A percentile compares a stretch with the other conserved stretches of the same genome.
Evolutionary conservation across 2,888 invertebrate genomes (phyloP).

Genomic region (Amitus sp.): DNA sequence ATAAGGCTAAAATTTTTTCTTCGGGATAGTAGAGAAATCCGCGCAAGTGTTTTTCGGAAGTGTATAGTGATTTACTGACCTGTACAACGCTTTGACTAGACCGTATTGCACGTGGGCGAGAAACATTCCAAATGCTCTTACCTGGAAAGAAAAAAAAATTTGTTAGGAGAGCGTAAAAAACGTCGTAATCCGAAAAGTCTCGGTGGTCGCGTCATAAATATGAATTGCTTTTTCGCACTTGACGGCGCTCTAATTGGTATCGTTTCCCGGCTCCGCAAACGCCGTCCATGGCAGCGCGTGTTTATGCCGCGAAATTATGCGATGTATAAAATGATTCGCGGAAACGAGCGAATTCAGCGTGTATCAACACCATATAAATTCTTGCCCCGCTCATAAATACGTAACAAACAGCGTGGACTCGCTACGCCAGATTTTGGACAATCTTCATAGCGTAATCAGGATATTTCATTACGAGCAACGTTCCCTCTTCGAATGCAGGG

Average conservation of each 20-base stretch:
- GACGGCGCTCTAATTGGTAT: conserved; percentile 34
- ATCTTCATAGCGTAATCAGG: neutral
- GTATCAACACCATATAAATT: conserved; percentile 8
- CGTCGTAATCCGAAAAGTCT: conserved; percentile 14
- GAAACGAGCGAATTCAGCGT: conserved; percentile 23
- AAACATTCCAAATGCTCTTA: conserved; percentile 48
- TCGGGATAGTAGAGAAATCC: too few relatives aligned
- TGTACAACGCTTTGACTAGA: conserved; percentile 35
- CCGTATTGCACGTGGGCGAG: conserved; percentile 34
- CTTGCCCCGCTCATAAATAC: neutral
- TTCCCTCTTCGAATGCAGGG: too few relatives aligned
- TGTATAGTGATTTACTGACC: conserved; percentile 24
- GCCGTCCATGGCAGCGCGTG: conserved; percentile 23
- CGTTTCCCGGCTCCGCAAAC: conserved; percentile 20
- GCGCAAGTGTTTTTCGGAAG: neutral
- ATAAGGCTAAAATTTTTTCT: too few relatives aligned
- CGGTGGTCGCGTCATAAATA: conserved; percentile 46
- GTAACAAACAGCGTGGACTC: neutral
- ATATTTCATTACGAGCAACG: too few relatives aligned
- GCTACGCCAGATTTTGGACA: neutral
- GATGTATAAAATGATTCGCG: conserved; percentile 23
- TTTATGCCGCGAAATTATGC: conserved; percentile 26
- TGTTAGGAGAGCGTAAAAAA: too few relatives aligned
- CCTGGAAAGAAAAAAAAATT: conserved; percentile 51
- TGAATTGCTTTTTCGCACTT: conserved; percentile 42